Evolutionary conservation across 2,888 invertebrate species (phyloP), one percentile per base, ranked within the genome.

Genomic region (Acheta domesticus): DNA sequence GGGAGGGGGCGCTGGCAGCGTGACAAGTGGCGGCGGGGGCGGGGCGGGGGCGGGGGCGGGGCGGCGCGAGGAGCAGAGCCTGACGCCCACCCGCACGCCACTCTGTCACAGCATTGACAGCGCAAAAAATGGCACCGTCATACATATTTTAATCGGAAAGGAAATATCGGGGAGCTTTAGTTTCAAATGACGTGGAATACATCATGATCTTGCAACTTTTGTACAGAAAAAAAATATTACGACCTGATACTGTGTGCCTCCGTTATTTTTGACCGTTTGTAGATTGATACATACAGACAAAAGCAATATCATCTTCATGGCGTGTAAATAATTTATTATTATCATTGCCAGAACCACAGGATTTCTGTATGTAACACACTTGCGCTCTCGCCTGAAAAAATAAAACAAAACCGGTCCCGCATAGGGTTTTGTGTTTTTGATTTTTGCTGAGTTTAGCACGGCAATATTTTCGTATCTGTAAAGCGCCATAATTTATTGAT

Each of bases 401-500:
- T 19, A 12, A 14, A 62, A n/a, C n/a, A 19, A 62, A 62, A 62
- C 14, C n/a, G n/a, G 11, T 62, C 62, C n/a, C 62, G 16, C 62
- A 62, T 62, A 62, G 62, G 62, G 62, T 62, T 62, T 62, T 62
- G 62, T 62, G 62, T 14, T 62, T 75, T 21, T 23, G 23, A 75
- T 75, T 75, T 75, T 75, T 75, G 75, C 75, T 75, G 75, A 75
- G 75, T 75, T 75, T 75, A 23, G 75, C 75, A 75, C 36, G 75
- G 75, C 75, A 75, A 75, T 75, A 75, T 75, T 75, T 75, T 23
- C 75, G 36, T 75, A 21, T 75, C 75, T 75, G 75, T 36, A 79
- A 79, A 80, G 49, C 77, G 73, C 77, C 75, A 80, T 77, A 80
- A 78, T 80, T 80, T 80, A 79, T 79, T 79, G 79, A 79, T 77